Evolutionary conservation across 1,140 invertebrate species (phyloP).

Genomic region (Panulirus ornatus): DNA sequence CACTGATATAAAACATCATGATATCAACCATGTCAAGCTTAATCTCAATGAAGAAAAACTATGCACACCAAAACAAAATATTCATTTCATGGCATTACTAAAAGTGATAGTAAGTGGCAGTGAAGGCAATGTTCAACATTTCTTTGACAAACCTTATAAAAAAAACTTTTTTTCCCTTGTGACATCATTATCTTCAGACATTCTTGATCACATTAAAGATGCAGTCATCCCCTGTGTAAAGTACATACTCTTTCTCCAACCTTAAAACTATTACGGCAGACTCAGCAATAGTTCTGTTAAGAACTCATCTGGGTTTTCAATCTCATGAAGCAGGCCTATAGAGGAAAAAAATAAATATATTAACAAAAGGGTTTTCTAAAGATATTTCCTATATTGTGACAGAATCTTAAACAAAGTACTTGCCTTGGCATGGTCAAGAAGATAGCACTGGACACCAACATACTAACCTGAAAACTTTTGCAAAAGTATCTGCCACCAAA

Average conservation of each 20-base stretch:
- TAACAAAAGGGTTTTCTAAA: too few relatives aligned
- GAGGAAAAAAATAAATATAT: conserved; percentile 75
- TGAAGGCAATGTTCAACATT: not conserved
- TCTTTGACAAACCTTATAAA: too few relatives aligned
- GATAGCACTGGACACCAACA: too few relatives aligned
- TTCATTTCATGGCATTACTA: not conserved
- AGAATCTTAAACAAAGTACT: too few relatives aligned
- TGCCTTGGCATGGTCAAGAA: too few relatives aligned
- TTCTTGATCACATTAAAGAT: not conserved
- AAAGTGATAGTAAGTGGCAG: not conserved
- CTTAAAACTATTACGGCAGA: conserved; percentile 62
- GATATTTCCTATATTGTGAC: too few relatives aligned
- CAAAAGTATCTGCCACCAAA: too few relatives aligned
- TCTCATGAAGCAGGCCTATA: conserved; percentile 83
- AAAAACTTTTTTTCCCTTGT: not conserved
- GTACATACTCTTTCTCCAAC: not conserved
- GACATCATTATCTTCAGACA: not conserved
- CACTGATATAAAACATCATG: too few relatives aligned
- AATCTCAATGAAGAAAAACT: too few relatives aligned
- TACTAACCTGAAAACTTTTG: too few relatives aligned
- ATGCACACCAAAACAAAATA: too few relatives aligned
- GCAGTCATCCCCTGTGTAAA: not conserved
- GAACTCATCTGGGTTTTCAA: conserved; percentile 82
- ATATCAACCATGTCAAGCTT: too few relatives aligned
- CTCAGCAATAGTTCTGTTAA: conserved; percentile 79